Percentiles rank a stretch among this genome's conserved stretches.
These are phyloP conservation scores for Zygogramma bicolorata DNA, from an alignment of 2,888 invertebrate species.

Conservation along the genomic window DNA sequence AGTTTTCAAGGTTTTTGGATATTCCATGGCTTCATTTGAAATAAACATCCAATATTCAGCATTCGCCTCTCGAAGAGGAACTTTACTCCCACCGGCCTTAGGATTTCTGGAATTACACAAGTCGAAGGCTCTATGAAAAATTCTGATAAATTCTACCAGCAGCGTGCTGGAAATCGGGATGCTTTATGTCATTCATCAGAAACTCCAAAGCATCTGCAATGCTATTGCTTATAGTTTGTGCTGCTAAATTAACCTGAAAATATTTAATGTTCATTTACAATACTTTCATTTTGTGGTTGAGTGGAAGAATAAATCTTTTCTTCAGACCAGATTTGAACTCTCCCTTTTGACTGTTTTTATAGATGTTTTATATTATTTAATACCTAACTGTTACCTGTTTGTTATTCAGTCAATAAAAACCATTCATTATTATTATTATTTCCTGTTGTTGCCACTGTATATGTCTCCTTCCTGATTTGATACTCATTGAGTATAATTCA, in stretches of 20 bases:
- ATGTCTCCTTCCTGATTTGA: conserved; percentile 28
- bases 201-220: conserved; percentile 40
- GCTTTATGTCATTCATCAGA: conserved; percentile 26
- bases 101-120: conserved; percentile 37
- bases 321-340: too few species aligned
- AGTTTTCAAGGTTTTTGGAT: too few species aligned
- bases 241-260: conserved; percentile 40
- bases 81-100: conserved; percentile 24
- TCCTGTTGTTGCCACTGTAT: conserved; percentile 38
- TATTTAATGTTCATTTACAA: conserved; percentile 18
- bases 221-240: conserved; percentile 38
- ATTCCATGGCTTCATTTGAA: conserved; percentile 17
- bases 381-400: too few species aligned
- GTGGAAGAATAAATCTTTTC: too few species aligned
- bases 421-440: too few species aligned
- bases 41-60: conserved; percentile 26
- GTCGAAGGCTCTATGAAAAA: conserved; percentile 36
- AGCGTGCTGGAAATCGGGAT: conserved; percentile 29
- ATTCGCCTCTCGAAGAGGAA: conserved; percentile 26
- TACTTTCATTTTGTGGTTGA: not conserved
- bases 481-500: conserved; percentile 25
- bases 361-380: too few species aligned
- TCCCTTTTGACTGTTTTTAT: too few species aligned
- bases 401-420: too few species aligned
- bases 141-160: conserved; percentile 33